These are phyloP conservation scores for Eurypyga helias DNA, from an alignment of 2,113 vertebrate genomes.

Conservation along the genomic window DNA sequence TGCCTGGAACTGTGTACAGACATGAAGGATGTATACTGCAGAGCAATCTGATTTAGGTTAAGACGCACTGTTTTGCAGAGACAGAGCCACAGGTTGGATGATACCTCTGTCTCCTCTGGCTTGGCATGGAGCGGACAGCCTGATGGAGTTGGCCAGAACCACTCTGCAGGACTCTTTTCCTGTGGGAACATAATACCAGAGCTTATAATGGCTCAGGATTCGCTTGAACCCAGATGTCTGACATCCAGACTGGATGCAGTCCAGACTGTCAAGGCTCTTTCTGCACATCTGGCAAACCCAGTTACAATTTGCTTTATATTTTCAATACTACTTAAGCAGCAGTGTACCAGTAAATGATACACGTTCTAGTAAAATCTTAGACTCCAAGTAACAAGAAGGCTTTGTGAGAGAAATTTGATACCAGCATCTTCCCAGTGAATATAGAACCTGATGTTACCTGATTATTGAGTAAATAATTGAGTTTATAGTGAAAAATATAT, in stretches of 20 bases:
- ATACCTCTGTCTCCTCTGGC: not conserved
- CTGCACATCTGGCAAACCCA: constrained; percentile 14
- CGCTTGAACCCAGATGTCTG: not conserved
- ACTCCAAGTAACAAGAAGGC: not conserved
- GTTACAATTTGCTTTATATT: constrained; percentile 1
- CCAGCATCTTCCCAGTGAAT: not conserved
- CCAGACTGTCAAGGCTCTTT: constrained; percentile 20
- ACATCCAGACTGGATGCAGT: constrained; percentile 13
- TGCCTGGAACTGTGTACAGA: not conserved
- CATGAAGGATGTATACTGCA: not conserved
- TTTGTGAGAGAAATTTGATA: not conserved
- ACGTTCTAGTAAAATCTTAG: constrained; percentile 1
- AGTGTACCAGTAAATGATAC: not conserved
- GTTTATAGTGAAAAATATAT: not conserved
- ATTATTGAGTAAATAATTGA: not conserved
- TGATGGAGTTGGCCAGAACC: not conserved
- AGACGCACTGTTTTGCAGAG: not conserved
- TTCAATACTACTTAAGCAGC: not conserved
- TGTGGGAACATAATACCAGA: not conserved
- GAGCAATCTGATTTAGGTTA: not conserved
- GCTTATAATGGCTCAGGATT: constrained; percentile 12
- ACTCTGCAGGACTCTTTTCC: not conserved
- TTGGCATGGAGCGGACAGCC: not conserved
- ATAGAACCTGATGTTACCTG: not conserved
- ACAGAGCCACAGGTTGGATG: not conserved